Conservation (phyloP, 2,888 invertebrate species). For the Laothoe populi region DNA sequence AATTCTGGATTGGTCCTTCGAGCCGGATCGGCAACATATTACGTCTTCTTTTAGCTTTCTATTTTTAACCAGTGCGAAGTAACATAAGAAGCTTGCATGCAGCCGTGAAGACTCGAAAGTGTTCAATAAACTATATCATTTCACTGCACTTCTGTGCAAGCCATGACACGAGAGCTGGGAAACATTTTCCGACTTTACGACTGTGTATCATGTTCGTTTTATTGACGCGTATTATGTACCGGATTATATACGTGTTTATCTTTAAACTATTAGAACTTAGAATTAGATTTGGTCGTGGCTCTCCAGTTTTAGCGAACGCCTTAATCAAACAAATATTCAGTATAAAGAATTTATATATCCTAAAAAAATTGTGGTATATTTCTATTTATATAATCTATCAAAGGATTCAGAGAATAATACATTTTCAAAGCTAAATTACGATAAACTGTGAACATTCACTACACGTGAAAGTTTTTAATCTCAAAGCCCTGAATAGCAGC, state of each 20-base stretch:
- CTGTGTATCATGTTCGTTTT: conserved; percentile 47
- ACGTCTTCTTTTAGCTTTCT: conserved; percentile 10
- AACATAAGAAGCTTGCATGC: conserved; percentile 13
- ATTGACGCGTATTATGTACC: conserved; percentile 45
- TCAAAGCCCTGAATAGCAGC: not conserved
- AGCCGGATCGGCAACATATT: conserved; percentile 6
- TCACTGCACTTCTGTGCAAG: conserved; percentile 41
- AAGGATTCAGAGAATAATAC: not conserved
- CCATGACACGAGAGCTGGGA: conserved; percentile 42
- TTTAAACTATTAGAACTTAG: conserved; percentile 16
- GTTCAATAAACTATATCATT: conserved; percentile 48
- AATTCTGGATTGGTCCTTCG: not conserved
- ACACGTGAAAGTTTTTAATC: conserved; percentile 2
- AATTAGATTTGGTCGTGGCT: too few relatives aligned
- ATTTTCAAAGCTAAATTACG: not conserved
- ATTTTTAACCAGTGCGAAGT: conserved; percentile 21
- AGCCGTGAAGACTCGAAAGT: conserved; percentile 12
- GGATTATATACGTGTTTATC: conserved; percentile 26
- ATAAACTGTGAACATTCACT: not conserved
- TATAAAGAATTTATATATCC: too few relatives aligned
- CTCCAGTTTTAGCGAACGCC: too few relatives aligned
- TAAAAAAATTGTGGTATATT: not conserved
- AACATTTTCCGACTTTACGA: conserved; percentile 49
- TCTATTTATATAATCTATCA: too few relatives aligned
- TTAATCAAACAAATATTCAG: too few relatives aligned